Conservation (phyloP, 2,888 invertebrate species). For the Hanleya hanleyi region DNA sequence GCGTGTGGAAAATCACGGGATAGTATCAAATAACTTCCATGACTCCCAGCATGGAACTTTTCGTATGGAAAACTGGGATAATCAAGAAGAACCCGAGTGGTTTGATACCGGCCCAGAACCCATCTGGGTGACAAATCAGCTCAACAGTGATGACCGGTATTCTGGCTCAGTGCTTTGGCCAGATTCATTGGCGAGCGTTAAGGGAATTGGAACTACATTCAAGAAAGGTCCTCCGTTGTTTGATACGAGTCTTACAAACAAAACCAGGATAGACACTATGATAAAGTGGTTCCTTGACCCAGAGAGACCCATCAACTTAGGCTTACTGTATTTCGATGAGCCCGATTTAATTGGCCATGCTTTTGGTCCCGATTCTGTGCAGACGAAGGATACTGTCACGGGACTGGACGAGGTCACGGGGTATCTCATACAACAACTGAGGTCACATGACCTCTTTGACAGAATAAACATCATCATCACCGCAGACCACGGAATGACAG, state of each 20-base stretch:
- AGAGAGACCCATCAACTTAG: conserved; percentile 79
- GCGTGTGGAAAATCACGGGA: conserved; percentile 81
- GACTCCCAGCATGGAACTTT: conserved; percentile 73
- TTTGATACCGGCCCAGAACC: conserved; percentile 69
- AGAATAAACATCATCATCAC: conserved; percentile 80
- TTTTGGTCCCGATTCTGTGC: conserved; percentile 73
- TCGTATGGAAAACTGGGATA: conserved; percentile 21
- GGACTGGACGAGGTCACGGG: conserved; percentile 68
- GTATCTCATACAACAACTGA: conserved; percentile 76
- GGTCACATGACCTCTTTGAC: conserved; percentile 75
- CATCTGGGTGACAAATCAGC: conserved; percentile 74
- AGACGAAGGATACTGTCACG: conserved; percentile 75
- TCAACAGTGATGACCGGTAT: conserved; percentile 76
- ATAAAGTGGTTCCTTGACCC: conserved; percentile 59
- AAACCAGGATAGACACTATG: conserved; percentile 48
- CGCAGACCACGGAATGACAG: conserved; percentile 83
- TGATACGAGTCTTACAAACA: conserved; percentile 65
- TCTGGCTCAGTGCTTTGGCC: conserved; percentile 84
- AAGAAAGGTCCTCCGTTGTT: conserved; percentile 58
- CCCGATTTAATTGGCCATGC: conserved; percentile 80
- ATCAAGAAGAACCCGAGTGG: conserved; percentile 74
- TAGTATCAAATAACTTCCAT: conserved; percentile 79
- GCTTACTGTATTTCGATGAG: conserved; percentile 81
- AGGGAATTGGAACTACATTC: conserved; percentile 53
- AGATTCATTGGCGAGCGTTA: conserved; percentile 77